phyloP scores from a whole-genome alignment of 2,797 vertebrate species.

The Gambelia wislizenii region DNA sequence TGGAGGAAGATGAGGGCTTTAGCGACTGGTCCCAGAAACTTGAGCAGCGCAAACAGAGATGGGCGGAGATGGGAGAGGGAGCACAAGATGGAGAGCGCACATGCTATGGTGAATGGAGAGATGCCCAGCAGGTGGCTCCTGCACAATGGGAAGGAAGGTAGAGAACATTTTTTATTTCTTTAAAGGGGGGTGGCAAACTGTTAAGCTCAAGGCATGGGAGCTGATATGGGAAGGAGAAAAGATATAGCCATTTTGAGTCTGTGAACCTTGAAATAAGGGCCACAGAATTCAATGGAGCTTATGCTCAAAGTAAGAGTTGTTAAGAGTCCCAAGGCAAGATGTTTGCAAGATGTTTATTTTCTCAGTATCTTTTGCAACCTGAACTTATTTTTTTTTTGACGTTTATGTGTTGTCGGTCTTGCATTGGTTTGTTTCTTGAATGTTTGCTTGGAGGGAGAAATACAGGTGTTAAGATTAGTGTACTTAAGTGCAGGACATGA shows the following conservation, averaged over 20 bases:
- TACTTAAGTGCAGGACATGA: neutral
- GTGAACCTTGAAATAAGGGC: neutral
- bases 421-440: neutral
- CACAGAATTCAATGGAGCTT: neutral
- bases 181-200: neutral
- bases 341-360: neutral
- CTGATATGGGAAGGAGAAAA: neutral
- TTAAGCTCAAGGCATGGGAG: neutral
- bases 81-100: constrained; percentile 7
- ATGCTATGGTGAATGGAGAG: constrained; percentile 6
- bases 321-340: neutral
- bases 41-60: constrained; percentile 80
- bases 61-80: constrained; percentile 63
- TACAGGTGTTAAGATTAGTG: neutral
- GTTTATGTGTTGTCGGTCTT: too few species aligned
- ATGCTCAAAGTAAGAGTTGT: neutral
- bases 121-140: constrained; percentile 7
- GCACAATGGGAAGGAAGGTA: constrained; percentile 28
- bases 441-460: neutral
- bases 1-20: constrained; percentile 94
- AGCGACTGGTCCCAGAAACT: constrained; percentile 91
- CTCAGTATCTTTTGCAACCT: neutral
- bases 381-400: neutral
- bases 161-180: neutral
- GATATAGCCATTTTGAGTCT: too few species aligned